A percentile compares a stretch with the other conserved stretches of the same genome.
Evolutionary conservation across 2,797 vertebrate genomes (phyloP).

Genomic region (Sebastolobus altivelis): DNA sequence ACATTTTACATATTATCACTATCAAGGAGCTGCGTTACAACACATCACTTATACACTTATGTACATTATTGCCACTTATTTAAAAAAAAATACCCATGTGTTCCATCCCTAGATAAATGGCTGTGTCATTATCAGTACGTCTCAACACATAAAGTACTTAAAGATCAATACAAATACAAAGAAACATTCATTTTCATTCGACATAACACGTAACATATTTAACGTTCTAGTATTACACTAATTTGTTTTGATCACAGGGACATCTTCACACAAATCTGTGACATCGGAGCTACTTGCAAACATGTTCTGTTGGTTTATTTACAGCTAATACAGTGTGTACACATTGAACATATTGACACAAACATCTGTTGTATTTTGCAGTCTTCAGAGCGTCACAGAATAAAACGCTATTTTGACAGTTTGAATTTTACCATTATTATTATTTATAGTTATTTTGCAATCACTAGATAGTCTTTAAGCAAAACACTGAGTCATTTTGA

Average conservation of each 20-base stretch:
- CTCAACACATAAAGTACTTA: conserved; percentile 26
- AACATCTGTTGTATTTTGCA: conserved; percentile 2
- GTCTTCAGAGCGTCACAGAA: no score
- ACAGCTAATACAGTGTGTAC: conserved; percentile 4
- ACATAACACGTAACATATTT: neutral
- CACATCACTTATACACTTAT: conserved; percentile 61
- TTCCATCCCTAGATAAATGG: conserved; percentile 20
- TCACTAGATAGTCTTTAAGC: neutral
- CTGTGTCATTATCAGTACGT: neutral
- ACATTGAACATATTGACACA: conserved; percentile 26
- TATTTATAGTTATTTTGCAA: neutral
- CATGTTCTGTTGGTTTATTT: conserved; percentile 13
- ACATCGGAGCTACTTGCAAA: conserved; percentile 29
- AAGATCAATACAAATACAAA: conserved; percentile 37
- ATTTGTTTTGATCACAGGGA: conserved; percentile 16
- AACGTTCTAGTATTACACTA: conserved; percentile 3
- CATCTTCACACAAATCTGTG: conserved; percentile 17
- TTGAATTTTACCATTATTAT: neutral
- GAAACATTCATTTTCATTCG: conserved; percentile 1
- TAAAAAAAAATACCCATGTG: conserved; percentile 24
- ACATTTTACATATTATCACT: conserved; percentile 48
- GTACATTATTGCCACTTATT: conserved; percentile 75
- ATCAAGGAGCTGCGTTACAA: conserved; percentile 45
- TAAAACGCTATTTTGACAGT: neutral
- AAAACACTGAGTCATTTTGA: neutral